phyloP scores from a whole-genome alignment of 2,888 invertebrate species.

The Lamellibrachia satsuma region DNA sequence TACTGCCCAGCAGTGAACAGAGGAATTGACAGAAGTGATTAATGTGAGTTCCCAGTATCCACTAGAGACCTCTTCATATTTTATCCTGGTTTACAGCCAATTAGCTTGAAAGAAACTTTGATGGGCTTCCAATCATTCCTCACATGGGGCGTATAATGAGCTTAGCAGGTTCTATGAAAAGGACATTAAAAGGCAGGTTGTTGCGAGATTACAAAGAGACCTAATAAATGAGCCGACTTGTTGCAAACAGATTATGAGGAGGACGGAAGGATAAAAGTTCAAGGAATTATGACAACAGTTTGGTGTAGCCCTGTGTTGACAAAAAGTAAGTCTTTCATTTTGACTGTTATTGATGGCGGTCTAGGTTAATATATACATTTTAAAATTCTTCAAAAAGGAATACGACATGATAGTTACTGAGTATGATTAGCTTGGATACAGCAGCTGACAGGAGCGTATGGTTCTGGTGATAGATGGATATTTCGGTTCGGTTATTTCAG shows the following conservation, averaged over 20 bases:
- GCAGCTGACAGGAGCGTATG: neutral
- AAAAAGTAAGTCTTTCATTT: neutral
- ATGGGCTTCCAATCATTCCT: neutral
- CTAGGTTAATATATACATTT: neutral
- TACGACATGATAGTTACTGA: neutral
- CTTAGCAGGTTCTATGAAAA: neutral
- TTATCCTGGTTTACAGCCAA: constrained; percentile 8
- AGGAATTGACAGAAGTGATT: neutral
- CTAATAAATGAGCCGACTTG: neutral
- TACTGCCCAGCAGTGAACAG: neutral
- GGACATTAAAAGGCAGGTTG: neutral
- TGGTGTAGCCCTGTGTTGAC: neutral
- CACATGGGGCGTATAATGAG: neutral
- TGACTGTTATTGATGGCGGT: neutral
- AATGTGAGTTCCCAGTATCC: neutral
- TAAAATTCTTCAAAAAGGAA: neutral
- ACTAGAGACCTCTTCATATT: neutral
- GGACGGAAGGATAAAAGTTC: neutral
- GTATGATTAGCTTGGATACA: neutral
- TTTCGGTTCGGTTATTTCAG: neutral
- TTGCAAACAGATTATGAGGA: neutral
- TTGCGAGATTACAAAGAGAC: neutral
- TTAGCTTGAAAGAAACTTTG: neutral
- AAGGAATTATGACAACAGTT: neutral
- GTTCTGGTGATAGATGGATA: neutral